These are phyloP conservation scores for Protaetia brevitarsis DNA, from an alignment of 1,140 invertebrate genomes.

Conservation along the genomic window DNA sequence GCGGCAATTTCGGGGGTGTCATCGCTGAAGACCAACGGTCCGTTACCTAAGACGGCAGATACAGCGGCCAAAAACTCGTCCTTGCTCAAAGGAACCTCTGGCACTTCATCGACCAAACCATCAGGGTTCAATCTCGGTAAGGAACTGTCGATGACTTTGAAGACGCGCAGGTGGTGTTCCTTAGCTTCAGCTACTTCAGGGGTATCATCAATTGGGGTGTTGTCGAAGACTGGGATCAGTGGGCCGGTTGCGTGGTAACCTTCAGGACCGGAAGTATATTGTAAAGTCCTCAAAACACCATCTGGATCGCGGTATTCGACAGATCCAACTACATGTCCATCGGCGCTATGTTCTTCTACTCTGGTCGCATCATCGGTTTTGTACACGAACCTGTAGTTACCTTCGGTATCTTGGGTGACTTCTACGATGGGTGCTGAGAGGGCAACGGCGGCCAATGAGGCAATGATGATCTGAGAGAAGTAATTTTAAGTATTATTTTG, in stretches of 20 bases:
- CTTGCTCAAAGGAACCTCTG: slow-evolving; percentile 7
- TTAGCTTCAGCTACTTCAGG: slow-evolving; percentile 22
- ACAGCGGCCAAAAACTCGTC: slow-evolving; percentile 10
- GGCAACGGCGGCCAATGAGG: background rate
- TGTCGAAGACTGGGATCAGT: slow-evolving; percentile 33
- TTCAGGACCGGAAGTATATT: slow-evolving; percentile 32
- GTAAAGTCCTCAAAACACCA: slow-evolving; percentile 29
- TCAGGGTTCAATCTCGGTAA: background rate
- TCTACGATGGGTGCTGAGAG: background rate
- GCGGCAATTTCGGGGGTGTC: slow-evolving; percentile 17
- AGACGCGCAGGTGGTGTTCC: background rate
- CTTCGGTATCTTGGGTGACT: slow-evolving; percentile 33
- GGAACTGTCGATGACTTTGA: background rate
- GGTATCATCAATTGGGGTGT: slow-evolving; percentile 28
- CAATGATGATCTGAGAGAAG: background rate
- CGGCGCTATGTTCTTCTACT: slow-evolving; percentile 27
- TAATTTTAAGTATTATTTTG: no score
- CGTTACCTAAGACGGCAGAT: background rate
- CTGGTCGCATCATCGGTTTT: slow-evolving; percentile 27
- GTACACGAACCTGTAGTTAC: slow-evolving; percentile 31
- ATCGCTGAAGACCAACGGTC: background rate
- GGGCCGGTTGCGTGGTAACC: slow-evolving; percentile 34
- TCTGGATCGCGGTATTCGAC: slow-evolving; percentile 34
- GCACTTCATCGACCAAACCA: background rate
- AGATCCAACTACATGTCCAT: slow-evolving; percentile 31